These are phyloP conservation scores for Apostichopus parvimensis DNA, from an alignment of 35 echinoderm and acorn worm genomes.

Conservation along the genomic window DNA sequence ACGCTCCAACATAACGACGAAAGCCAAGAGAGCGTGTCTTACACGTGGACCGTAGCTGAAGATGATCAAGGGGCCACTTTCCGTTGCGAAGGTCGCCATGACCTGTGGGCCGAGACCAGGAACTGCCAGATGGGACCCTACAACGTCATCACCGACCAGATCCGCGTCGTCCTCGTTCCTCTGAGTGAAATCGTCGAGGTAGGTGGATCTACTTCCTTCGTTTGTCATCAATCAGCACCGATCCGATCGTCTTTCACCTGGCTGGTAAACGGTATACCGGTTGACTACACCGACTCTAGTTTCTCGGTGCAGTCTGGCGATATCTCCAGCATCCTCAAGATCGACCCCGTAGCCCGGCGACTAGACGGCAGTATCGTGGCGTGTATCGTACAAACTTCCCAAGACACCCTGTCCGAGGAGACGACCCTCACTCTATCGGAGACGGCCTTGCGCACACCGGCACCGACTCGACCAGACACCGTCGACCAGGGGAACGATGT, in stretches of 20 bases:
- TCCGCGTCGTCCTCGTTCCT: conserved; percentile 26
- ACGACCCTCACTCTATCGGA: background rate
- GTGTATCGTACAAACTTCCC: background rate
- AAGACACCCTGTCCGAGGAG: background rate
- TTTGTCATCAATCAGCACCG: conserved; percentile 45
- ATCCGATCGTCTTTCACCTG: conserved; percentile 9
- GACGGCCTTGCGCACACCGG: background rate
- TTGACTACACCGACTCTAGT: background rate
- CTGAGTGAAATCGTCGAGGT: conserved; percentile 10
- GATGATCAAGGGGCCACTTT: conserved; percentile 21
- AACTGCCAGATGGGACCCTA: conserved; percentile 30
- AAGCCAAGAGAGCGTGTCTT: background rate
- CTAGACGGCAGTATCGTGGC: conserved; percentile 3
- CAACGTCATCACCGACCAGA: background rate
- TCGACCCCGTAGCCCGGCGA: background rate
- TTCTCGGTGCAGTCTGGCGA: conserved; percentile 20
- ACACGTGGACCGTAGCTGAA: conserved; percentile 25
- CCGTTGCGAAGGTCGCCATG: conserved; percentile 17
- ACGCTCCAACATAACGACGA: conserved; percentile 8
- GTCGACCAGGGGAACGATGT: background rate
- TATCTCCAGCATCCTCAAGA: conserved; percentile 34
- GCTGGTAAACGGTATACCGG: background rate
- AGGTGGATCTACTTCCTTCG: conserved; percentile 26
- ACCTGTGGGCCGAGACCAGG: conserved; percentile 31
- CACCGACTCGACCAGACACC: background rate